A percentile compares a stretch with the other conserved stretches of the same genome.
These are phyloP conservation scores for Caranx melampygus DNA, from an alignment of 2,113 vertebrate genomes.

Conservation along the genomic window DNA sequence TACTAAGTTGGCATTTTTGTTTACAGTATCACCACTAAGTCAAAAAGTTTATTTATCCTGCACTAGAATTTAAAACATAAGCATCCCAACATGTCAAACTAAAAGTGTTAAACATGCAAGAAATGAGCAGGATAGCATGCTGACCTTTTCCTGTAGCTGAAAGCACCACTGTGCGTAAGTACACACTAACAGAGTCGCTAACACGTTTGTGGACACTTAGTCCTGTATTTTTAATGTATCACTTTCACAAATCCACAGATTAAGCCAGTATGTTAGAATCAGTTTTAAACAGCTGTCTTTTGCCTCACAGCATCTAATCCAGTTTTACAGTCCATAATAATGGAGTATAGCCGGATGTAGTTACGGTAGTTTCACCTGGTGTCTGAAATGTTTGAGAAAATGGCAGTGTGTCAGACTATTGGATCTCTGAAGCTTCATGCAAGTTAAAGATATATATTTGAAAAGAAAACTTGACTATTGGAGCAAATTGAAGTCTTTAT, in stretches of 20 bases:
- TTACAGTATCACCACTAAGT: neutral
- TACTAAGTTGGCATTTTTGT: neutral
- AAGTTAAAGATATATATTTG: neutral
- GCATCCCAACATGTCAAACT: neutral
- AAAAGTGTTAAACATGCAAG: neutral
- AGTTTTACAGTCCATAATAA: neutral
- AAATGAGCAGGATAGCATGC: neutral
- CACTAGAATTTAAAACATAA: neutral
- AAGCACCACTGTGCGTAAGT: neutral
- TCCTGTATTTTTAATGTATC: slow-evolving; percentile 8
- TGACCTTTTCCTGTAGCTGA: neutral
- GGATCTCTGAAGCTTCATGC: neutral
- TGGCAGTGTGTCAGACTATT: neutral
- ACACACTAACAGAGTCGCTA: neutral
- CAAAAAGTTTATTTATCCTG: neutral
- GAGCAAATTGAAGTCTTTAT: neutral
- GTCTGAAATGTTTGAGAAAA: neutral
- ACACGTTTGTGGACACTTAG: neutral
- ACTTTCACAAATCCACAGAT: slow-evolving; percentile 17
- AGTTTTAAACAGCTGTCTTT: neutral
- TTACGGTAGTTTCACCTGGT: neutral
- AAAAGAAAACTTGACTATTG: too few relatives aligned
- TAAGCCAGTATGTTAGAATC: neutral
- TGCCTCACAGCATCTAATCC: neutral
- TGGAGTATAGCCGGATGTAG: slow-evolving; percentile 2